Percentiles rank a stretch among this genome's conserved stretches.
phyloP scores from a whole-genome alignment of 1,140 invertebrate species.

The Venturia canescens region DNA sequence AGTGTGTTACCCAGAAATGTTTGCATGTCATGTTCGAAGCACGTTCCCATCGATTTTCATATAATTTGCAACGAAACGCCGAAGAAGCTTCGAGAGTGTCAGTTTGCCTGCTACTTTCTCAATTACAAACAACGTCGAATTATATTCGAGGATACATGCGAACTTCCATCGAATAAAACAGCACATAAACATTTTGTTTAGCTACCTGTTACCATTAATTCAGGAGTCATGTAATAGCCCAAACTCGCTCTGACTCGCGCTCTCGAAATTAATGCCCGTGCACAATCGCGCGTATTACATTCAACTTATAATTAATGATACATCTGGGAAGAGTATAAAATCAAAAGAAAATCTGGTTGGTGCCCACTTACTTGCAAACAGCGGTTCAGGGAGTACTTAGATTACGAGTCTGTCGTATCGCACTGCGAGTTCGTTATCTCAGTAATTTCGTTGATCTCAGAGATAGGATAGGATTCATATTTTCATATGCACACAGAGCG shows the following conservation, averaged over 20 bases:
- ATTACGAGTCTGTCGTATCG: constrained; percentile 1
- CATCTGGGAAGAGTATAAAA: not conserved
- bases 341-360: not conserved
- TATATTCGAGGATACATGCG: not conserved
- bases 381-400: not conserved
- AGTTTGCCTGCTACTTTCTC: not conserved
- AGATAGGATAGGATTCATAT: not conserved
- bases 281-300: not conserved
- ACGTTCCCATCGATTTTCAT: too few species aligned
- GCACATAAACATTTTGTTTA: not conserved
- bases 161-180: not conserved
- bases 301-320: not conserved
- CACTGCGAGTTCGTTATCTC: not conserved
- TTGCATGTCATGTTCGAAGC: too few species aligned
- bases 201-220: constrained; percentile 11
- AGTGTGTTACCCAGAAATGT: too few species aligned
- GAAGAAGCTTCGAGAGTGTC: too few species aligned
- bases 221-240: not conserved
- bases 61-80: too few species aligned
- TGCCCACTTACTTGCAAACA: not conserved
- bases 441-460: not conserved
- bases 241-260: not conserved
- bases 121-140: not conserved
- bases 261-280: not conserved
- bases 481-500: not conserved